Base-by-base conservation (phyloP, 2,113 vertebrate genomes). In the Pluvianellus socialis region DNA sequence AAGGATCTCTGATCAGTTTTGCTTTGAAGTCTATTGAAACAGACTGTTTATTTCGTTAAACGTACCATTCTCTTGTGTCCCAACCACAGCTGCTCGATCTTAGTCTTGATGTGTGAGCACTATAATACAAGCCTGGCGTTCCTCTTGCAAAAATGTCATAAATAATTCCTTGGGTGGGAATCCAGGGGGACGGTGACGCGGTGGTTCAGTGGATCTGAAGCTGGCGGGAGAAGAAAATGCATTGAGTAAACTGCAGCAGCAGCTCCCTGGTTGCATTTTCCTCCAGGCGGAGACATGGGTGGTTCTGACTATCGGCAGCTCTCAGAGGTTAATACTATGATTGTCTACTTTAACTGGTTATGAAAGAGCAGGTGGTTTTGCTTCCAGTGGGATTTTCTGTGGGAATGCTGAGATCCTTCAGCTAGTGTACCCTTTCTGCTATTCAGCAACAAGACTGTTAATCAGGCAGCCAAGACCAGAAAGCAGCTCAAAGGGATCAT, bases 41-140 rank as follows among this genome's bases (percentile, higher is more conserved):
- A 81, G 42, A 22, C 44, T 68, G 14, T 53, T 62, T 58, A 50
- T 88, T 86, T 70, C 5, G 2, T 42, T 75, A 77, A 63, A 67
- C 1, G 0, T 62, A 42, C 30, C 0, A 0, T 72, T 52, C 33
- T 50, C 49, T 61, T 58, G 19, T 84, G 24, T 32, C 42, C 32
- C 33, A 62, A 24, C 22, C 66, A 22, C 59, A 89, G 22, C 73
- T 92, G 40, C 52, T 91, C 8, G 0, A 24, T 55, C 61, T 85
- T 91, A 50, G 32, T 49, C 28, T 18, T 55, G 71, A 50, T 55
- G 8, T 4, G 0, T 15, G 45, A 83, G n/a, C 58, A 20, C 12
- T 80, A 9, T 52, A 28, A 24, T 47, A 33, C 0, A 7, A 61
- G 76, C 65, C 27, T 22, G 11, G 26, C 44, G 44, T 90, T 88